Conservation (phyloP, 2,888 invertebrate species). For the Ypsolopha sequella region DNA sequence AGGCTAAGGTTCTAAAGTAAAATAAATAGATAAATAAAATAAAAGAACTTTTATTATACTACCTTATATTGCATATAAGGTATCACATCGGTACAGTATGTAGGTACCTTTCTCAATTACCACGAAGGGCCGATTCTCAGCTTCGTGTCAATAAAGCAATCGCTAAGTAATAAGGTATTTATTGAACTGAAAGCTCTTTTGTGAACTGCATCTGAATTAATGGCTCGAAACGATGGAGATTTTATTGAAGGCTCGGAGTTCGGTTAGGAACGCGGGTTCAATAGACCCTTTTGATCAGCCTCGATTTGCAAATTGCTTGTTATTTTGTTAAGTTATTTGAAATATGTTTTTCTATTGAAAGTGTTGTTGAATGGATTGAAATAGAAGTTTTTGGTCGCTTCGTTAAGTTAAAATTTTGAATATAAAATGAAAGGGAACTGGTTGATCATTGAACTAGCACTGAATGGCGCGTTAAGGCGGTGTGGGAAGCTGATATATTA, state of each 20-base stretch:
- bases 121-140: too few relatives aligned
- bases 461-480: too few relatives aligned
- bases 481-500: too few relatives aligned
- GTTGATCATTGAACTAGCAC: too few relatives aligned
- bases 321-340: background rate
- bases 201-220: slow-evolving; percentile 2
- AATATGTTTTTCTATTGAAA: background rate
- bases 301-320: slow-evolving; percentile 1
- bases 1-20: too few relatives aligned
- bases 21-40: too few relatives aligned
- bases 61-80: too few relatives aligned
- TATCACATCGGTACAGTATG: too few relatives aligned
- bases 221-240: background rate
- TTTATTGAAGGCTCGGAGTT: background rate
- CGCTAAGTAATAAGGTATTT: slow-evolving; percentile 3
- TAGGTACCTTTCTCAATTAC: too few relatives aligned
- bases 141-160: background rate
- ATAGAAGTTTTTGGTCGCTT: background rate
- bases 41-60: too few relatives aligned
- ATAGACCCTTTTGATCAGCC: background rate
- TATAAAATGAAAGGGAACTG: too few relatives aligned
- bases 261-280: background rate
- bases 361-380: background rate
- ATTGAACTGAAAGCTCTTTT: slow-evolving; percentile 2
- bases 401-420: slow-evolving; percentile 8